phyloP scores from a whole-genome alignment of 2,113 vertebrate species.

The Tiliqua scincoides region DNA sequence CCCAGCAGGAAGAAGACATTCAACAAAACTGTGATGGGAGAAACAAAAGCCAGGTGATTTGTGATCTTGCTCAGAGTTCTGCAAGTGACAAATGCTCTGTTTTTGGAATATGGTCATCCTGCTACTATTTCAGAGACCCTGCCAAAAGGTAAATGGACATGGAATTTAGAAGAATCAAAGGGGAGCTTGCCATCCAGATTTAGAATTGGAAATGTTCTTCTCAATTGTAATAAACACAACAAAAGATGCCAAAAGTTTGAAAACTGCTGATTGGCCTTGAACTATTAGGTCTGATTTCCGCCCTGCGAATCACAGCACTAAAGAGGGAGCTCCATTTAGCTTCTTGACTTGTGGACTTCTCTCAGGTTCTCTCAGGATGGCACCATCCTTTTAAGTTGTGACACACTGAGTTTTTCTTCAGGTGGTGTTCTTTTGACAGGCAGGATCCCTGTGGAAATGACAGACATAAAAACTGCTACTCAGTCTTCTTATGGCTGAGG shows the following conservation, averaged over 20 bases:
- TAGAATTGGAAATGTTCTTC: neutral
- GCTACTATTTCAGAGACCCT: neutral
- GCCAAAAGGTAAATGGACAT: neutral
- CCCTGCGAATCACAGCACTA: neutral
- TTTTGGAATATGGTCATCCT: neutral
- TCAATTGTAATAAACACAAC: neutral
- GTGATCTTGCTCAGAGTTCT: neutral
- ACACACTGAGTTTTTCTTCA: slow-evolving; percentile 14
- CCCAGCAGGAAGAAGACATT: neutral
- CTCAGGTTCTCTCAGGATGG: neutral
- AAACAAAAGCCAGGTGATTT: neutral
- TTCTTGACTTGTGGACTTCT: slow-evolving; percentile 17
- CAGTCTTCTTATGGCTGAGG: neutral
- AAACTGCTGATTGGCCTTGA: neutral
- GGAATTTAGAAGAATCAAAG: neutral
- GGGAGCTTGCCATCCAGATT: neutral
- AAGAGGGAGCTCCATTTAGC: neutral
- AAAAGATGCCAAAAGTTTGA: neutral
- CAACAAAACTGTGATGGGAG: neutral
- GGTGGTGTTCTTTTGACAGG: slow-evolving; percentile 20
- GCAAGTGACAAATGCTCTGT: no score
- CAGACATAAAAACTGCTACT: slow-evolving; percentile 38
- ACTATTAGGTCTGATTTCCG: neutral
- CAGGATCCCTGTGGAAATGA: slow-evolving; percentile 22
- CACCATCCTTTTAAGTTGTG: slow-evolving; percentile 23